Conservation (phyloP, 2,888 invertebrate species). For the Dione juno region DNA sequence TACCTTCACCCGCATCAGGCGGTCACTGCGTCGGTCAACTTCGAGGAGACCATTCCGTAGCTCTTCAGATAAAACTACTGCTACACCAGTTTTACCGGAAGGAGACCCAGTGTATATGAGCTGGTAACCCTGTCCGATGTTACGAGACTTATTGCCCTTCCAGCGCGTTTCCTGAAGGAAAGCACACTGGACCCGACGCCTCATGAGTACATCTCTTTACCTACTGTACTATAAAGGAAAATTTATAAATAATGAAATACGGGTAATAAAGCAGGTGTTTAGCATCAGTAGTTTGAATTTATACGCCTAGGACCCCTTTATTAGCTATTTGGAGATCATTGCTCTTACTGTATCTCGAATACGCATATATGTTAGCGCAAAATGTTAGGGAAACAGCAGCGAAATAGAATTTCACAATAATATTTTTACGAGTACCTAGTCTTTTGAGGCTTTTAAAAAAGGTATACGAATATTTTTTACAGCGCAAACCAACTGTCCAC, state of each 20-base stretch:
- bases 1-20: no score
- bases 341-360: constrained; percentile 31
- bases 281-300: constrained; percentile 51
- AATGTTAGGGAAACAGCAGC: no score
- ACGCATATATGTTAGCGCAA: constrained; percentile 22
- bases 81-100: no score
- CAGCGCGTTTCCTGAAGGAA: no score
- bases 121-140: no score
- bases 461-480: constrained; percentile 4
- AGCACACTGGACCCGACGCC: no score
- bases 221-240: constrained; percentile 15
- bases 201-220: no score
- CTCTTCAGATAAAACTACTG: no score
- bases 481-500: not conserved
- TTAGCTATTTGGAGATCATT: constrained; percentile 53
- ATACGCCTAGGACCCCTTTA: constrained; percentile 53
- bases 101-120: no score
- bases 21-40: no score
- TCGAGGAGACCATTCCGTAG: no score
- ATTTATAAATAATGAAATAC: constrained; percentile 41
- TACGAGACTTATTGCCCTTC: no score
- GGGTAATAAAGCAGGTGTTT: constrained; percentile 58
- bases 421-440: not conserved
- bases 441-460: not conserved
- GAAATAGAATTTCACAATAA: not conserved